These are phyloP conservation scores for Oxytorus armatus DNA, from an alignment of 2,888 invertebrate genomes.

Conservation along the genomic window DNA sequence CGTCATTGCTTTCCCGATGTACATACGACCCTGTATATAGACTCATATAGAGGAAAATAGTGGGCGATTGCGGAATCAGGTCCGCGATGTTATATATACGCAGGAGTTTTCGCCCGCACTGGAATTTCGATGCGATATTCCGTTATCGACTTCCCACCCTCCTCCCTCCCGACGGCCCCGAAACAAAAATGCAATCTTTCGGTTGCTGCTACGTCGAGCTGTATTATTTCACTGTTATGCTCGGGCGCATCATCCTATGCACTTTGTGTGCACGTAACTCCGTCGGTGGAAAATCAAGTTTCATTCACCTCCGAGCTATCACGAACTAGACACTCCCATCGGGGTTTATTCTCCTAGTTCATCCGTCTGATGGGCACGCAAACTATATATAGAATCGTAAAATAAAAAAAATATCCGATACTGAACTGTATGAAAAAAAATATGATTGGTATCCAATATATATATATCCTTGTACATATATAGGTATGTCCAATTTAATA, in stretches of 20 bases:
- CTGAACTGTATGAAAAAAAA: slow-evolving; percentile 5
- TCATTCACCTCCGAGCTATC: slow-evolving; percentile 27
- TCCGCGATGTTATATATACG: not conserved
- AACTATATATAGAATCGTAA: slow-evolving; percentile 7
- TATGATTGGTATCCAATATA: slow-evolving; percentile 5
- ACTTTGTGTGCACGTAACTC: not conserved
- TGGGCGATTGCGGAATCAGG: too few species aligned
- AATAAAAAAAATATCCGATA: slow-evolving; percentile 2
- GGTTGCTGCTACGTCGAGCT: slow-evolving; percentile 21
- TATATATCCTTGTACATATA: not conserved
- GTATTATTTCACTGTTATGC: not conserved
- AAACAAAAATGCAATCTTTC: slow-evolving; percentile 38
- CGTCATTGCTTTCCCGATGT: slow-evolving; percentile 4
- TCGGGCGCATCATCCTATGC: not conserved
- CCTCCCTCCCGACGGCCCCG: too few species aligned
- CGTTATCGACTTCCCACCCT: slow-evolving; percentile 59
- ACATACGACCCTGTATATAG: not conserved
- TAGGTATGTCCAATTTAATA: not conserved
- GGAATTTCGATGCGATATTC: slow-evolving; percentile 44
- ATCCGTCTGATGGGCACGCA: slow-evolving; percentile 13
- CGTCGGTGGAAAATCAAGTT: slow-evolving; percentile 34
- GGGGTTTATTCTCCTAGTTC: slow-evolving; percentile 19
- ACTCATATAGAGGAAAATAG: not conserved
- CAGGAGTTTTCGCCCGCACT: slow-evolving; percentile 6
- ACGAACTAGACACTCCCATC: slow-evolving; percentile 6